Percentiles rank a stretch among this genome's conserved stretches.
Evolutionary conservation across 2,113 vertebrate genomes (phyloP).

Genomic region (Piaya cayana): DNA sequence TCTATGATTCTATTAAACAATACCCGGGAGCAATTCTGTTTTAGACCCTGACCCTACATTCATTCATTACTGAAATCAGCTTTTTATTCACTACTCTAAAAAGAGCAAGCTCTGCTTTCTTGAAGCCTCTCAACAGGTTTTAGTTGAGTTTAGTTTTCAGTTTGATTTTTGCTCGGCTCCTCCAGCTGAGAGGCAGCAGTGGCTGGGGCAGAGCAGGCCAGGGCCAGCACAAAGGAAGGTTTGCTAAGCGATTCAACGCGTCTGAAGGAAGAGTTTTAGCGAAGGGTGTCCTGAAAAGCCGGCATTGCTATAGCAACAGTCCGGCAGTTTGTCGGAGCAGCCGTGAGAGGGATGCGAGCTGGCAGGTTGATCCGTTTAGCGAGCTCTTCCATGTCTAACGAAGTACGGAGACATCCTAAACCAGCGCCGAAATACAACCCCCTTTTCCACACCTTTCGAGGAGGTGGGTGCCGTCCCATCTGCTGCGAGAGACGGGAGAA

Average conservation of each 20-base stretch:
- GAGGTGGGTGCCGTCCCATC: accelerated
- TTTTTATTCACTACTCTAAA: background rate
- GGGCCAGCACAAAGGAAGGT: background rate
- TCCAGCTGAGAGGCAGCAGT: accelerated
- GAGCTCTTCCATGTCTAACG: background rate
- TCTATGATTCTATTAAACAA: too few relatives aligned
- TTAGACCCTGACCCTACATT: background rate
- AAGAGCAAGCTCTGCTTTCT: background rate
- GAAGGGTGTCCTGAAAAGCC: background rate
- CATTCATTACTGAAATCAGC: background rate
- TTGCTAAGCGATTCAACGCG: background rate
- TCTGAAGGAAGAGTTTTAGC: background rate
- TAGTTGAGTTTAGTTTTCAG: background rate
- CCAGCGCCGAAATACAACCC: background rate
- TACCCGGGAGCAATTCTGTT: background rate
- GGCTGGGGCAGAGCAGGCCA: background rate
- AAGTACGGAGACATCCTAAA: background rate
- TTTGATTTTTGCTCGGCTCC: background rate
- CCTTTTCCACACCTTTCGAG: background rate
- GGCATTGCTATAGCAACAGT: background rate
- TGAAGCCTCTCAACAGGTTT: background rate
- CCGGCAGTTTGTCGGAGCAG: background rate
- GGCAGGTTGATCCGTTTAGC: background rate
- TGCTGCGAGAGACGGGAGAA: accelerated
- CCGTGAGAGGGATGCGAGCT: background rate